Evolutionary conservation across 2,113 vertebrate genomes (phyloP), one percentile per base, ranked within the genome.

Genomic region (Blennius ocellaris): DNA sequence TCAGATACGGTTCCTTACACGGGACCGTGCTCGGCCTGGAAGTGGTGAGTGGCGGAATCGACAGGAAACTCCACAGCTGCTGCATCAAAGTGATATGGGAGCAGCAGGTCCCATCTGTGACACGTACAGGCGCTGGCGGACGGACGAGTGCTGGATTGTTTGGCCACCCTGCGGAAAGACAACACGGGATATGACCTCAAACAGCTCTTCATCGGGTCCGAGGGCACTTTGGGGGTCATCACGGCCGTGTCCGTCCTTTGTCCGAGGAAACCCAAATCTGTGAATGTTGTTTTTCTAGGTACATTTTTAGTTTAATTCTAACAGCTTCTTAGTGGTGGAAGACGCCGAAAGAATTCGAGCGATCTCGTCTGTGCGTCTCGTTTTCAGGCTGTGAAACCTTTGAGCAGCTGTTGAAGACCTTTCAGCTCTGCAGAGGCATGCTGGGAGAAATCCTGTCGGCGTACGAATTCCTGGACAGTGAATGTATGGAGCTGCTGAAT

Each of bases 111-210:
- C 21, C 2, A n/a, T n/a, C 6, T 15, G 14, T 48, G 41, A 4
- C 5, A 10, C 7, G 63, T 15, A 39, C 56, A 99, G 98, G 97
- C 97, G 15, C 89, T 98, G 78, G 96, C 96, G 0, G 93, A 97
- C 0, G 98, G 98, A 37, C 90, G 89, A 0, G 16, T 95, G 55
- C 91, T 99, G 83, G 92, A 98, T 85, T 96, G 95, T 50, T 84
- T 99, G 85, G 75, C 91, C 0, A 94, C 94, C 0, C 86, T 98
- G 85, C 84, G 97, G 49, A 99, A 99, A 80, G 98, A 99, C 61
- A 99, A 99, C 84, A 99, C 98, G 0, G 98, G 97, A 86, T 99
- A 99, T 1, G 98, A 99, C 81, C 89, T 99, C 82, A 99, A 99
- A 85, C 97, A 99, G 93, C 95, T 99, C 51, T 98, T 99, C 81